Percentiles rank a stretch among this genome's conserved stretches.
These are phyloP conservation scores for Sphaeramia orbicularis DNA, from an alignment of 2,797 vertebrate genomes.

Conservation along the genomic window DNA sequence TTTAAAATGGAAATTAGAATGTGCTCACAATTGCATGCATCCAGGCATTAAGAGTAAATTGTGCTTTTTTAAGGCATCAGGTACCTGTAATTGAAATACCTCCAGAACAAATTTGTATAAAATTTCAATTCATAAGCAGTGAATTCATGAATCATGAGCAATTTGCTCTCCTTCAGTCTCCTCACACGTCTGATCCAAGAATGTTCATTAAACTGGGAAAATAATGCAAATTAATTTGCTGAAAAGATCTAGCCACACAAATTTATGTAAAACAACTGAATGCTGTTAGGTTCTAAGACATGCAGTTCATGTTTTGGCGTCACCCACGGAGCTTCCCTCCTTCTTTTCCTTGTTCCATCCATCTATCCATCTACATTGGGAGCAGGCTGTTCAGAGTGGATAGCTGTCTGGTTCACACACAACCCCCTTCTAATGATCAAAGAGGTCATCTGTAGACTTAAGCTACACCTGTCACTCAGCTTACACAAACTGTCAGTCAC, in stretches of 20 bases:
- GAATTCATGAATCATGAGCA: conserved; percentile 72
- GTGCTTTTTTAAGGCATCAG: conserved; percentile 61
- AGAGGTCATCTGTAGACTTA: conserved; percentile 78
- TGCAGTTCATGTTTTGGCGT: conserved; percentile 24
- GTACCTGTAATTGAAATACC: conserved; percentile 77
- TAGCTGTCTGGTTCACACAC: conserved; percentile 65
- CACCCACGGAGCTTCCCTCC: conserved; percentile 47
- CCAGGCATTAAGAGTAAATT: conserved; percentile 69
- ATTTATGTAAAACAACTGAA: conserved; percentile 48
- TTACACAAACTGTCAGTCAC: conserved; percentile 66
- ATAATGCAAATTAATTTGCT: conserved; percentile 62
- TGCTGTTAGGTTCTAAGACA: conserved; percentile 40
- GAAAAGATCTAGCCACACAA: conserved; percentile 24
- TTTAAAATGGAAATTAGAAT: conserved; percentile 75
- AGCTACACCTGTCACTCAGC: conserved; percentile 78
- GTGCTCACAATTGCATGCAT: conserved; percentile 63
- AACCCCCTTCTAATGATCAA: conserved; percentile 73
- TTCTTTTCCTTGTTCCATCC: conserved; percentile 46
- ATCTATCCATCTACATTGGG: conserved; percentile 45
- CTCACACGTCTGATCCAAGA: conserved; percentile 41
- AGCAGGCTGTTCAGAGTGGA: conserved; percentile 46
- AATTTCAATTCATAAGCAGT: conserved; percentile 74
- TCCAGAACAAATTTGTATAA: conserved; percentile 71
- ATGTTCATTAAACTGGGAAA: conserved; percentile 63
- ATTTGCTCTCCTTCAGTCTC: conserved; percentile 62